Conservation (phyloP, 2,113 vertebrate species). For the Macrotis lagotis region DNA sequence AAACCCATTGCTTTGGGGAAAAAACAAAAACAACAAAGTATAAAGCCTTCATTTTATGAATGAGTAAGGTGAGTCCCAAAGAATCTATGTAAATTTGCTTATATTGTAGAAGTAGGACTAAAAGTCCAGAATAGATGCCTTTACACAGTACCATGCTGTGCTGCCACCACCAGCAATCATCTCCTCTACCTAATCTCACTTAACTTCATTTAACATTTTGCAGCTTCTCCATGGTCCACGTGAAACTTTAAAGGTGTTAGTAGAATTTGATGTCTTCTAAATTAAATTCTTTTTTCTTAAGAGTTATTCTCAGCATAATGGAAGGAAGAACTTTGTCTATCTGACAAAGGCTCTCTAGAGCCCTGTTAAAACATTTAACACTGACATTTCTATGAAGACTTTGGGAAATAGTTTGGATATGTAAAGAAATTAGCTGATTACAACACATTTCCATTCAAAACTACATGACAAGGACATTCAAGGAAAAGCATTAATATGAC, state of each 20-base stretch:
- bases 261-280: fast-evolving
- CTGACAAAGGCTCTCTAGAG: neutral
- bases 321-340: neutral
- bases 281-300: neutral
- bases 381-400: neutral
- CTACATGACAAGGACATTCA: neutral
- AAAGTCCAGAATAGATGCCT: too few relatives aligned
- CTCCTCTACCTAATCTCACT: fast-evolving
- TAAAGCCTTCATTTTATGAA: neutral
- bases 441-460: neutral
- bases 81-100: neutral
- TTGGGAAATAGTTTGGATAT: neutral
- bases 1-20: too few relatives aligned
- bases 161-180: neutral
- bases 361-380: neutral
- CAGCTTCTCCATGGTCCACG: fast-evolving
- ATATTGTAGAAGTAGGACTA: too few relatives aligned
- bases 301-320: neutral
- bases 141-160: neutral
- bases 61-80: neutral
- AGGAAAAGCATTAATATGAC: neutral
- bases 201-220: too few relatives aligned
- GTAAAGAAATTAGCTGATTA: neutral
- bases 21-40: neutral
- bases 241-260: neutral